These are phyloP conservation scores for Bubalus kerabau DNA, from an alignment of 2,113 vertebrate species.

Conservation along the genomic window DNA sequence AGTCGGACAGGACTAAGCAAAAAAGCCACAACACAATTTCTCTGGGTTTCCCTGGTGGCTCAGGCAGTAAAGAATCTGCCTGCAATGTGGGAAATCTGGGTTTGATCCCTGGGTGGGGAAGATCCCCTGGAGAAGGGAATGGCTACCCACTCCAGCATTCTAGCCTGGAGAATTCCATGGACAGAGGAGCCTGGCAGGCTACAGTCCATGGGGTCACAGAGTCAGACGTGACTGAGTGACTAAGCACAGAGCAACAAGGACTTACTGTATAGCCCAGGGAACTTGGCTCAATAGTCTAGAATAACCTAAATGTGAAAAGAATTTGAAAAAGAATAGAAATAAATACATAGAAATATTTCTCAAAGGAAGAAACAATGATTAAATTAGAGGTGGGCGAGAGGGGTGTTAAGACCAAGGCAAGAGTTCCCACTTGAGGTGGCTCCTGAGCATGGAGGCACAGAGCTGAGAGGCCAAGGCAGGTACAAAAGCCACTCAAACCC, in stretches of 20 bases:
- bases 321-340: background rate
- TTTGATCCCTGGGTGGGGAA: background rate
- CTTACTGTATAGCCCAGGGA: background rate
- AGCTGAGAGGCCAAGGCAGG: background rate
- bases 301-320: background rate
- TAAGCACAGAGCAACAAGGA: background rate
- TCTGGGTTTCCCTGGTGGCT: background rate
- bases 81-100: background rate
- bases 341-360: background rate
- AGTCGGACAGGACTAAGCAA: background rate
- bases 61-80: background rate
- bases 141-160: background rate
- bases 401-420: background rate
- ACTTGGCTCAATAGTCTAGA: background rate
- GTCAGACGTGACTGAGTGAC: background rate
- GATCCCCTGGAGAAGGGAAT: background rate
- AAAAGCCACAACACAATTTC: background rate
- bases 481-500: background rate
- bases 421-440: background rate
- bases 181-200: background rate
- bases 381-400: background rate
- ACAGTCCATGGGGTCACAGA: background rate
- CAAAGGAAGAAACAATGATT: background rate
- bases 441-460: background rate
- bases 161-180: background rate